A percentile compares a stretch with the other conserved stretches of the same genome.
These are phyloP conservation scores for Drosophila littoralis DNA, from an alignment of 1,140 invertebrate species.

Conservation along the genomic window DNA sequence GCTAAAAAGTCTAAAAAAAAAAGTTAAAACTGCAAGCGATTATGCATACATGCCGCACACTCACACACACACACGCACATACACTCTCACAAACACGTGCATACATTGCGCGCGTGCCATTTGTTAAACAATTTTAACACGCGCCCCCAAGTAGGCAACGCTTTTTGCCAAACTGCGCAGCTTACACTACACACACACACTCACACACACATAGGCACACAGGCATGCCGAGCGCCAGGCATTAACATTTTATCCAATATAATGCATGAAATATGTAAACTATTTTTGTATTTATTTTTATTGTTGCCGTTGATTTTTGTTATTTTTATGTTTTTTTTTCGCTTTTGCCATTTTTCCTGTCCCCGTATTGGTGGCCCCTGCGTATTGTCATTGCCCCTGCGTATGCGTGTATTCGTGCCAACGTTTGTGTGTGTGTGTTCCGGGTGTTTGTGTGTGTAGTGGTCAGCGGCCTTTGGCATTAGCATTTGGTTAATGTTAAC, in stretches of 20 bases:
- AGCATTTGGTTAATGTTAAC: slow-evolving; percentile 81
- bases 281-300: slow-evolving; percentile 79
- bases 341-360: slow-evolving; percentile 46
- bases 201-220: slow-evolving; percentile 7
- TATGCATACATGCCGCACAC: slow-evolving; percentile 52
- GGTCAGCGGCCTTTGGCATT: slow-evolving; percentile 68
- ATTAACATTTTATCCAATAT: slow-evolving; percentile 82
- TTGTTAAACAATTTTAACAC: slow-evolving; percentile 76
- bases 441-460: slow-evolving; percentile 19
- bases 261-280: slow-evolving; percentile 82
- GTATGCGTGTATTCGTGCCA: slow-evolving; percentile 2
- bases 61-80: slow-evolving; percentile 20
- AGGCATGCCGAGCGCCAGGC: slow-evolving; percentile 31
- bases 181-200: slow-evolving; percentile 38
- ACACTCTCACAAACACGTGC: slow-evolving; percentile 23
- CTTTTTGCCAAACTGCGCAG: slow-evolving; percentile 40
- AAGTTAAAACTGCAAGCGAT: slow-evolving; percentile 61
- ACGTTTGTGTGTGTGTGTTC: slow-evolving; percentile 9
- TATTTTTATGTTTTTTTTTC: slow-evolving; percentile 50
- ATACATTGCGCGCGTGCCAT: slow-evolving; percentile 71
- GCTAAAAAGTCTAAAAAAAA: slow-evolving; percentile 80
- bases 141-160: slow-evolving; percentile 76
- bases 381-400: slow-evolving; percentile 43
- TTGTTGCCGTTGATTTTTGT: slow-evolving; percentile 63
- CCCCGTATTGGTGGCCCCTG: slow-evolving; percentile 61